Evolutionary conservation across 35 echinoderm and acorn worm species (phyloP).

Genomic region (Lytechinus pictus): DNA sequence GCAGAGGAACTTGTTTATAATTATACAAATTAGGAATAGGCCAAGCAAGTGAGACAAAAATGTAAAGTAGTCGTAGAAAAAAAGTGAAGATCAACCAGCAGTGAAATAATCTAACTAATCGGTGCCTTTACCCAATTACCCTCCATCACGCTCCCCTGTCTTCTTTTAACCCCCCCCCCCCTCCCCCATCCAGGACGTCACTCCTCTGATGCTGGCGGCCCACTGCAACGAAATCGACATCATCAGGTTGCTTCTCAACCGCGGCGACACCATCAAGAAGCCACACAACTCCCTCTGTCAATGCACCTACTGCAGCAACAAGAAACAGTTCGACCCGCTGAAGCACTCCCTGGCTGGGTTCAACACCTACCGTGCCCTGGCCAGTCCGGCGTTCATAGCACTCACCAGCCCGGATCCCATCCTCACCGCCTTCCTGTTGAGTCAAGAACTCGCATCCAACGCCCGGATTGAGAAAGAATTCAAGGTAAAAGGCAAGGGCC

Average conservation of each 20-base stretch:
- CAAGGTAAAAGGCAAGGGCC: constrained; percentile 71
- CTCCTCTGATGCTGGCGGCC: constrained; percentile 92
- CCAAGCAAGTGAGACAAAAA: no score
- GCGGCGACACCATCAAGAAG: constrained; percentile 80
- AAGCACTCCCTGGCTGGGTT: constrained; percentile 92
- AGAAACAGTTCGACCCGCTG: constrained; percentile 87
- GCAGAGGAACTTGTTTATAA: no score
- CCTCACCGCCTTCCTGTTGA: constrained; percentile 87
- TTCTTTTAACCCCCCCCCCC: background rate
- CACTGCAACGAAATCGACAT: constrained; percentile 97
- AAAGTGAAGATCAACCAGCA: no score
- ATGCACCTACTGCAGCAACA: constrained; percentile 88
- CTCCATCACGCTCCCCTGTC: background rate
- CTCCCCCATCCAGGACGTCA: constrained; percentile 67
- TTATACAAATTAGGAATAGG: no score
- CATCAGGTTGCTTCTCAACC: constrained; percentile 78
- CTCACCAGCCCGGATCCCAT: constrained; percentile 93
- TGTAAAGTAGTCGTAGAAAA: no score
- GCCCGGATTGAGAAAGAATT: constrained; percentile 94
- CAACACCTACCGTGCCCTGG: constrained; percentile 80
- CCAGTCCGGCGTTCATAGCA: constrained; percentile 90
- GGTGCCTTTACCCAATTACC: background rate
- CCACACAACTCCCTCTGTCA: constrained; percentile 87
- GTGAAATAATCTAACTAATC: no score
- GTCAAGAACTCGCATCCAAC: constrained; percentile 76